Base-by-base conservation (phyloP, 2,797 vertebrate genomes). In the Scomberomorus guttatus region DNA sequence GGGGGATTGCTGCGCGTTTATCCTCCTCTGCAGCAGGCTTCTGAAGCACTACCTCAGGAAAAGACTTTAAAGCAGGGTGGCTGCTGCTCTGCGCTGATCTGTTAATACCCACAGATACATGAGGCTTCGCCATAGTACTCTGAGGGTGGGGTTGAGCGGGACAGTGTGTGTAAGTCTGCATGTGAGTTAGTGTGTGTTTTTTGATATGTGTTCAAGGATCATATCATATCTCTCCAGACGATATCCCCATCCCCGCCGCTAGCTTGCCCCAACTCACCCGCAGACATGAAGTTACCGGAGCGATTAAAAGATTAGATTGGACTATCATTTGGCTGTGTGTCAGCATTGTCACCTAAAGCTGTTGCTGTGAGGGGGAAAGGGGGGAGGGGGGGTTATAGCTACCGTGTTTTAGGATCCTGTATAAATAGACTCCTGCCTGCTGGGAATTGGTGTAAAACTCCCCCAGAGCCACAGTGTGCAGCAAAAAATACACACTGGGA, bases 21-120 rank as follows among this genome's bases (percentile, higher is more conserved):
- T 95, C 94, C 94, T 91, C 82, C 86, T 82, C 90, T 94, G 93
- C 93, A 95, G 95, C 88, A 84, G 91, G 84, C 92, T 93, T 94
- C 89, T 93, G 91, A 94, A 94, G 90, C 92, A 85, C 87, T 93
- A 94, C 94, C 93, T 94, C 93, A 93, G 93, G 94, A 95, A 89
- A 90, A 91, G 87, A 93, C 91, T 93, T 94, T 93, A 93, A 93
- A 95, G 91, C 86, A 82, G 84, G 90, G 84, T 90, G 90, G 90
- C 90, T 88, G 89, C 90, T 91, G 87, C 85, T 92, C 81, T 58
- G 80, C 72, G 39, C 90, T 95, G 91, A 92, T 94, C 93, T 93
- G 87, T 91, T 94, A 94, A 94, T 93, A 93, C 92, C 90, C 87
- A 65, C 81, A 85, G 90, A 92, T 88, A 90, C 93, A 92, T 66